Base-by-base conservation (phyloP, 2,888 invertebrate species). In the Hydraecia micacea region DNA sequence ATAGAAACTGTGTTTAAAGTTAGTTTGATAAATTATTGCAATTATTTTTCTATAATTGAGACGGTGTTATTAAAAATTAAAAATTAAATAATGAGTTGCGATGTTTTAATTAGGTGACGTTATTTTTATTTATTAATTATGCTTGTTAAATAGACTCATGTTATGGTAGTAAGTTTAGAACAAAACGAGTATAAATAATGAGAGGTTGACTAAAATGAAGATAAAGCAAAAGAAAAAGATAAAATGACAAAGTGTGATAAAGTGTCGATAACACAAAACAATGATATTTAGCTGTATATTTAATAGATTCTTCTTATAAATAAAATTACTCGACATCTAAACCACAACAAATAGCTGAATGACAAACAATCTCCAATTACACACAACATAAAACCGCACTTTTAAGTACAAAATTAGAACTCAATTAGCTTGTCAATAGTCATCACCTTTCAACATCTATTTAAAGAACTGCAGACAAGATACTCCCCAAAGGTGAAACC, bases 11-110 rank as follows among this genome's bases (percentile, higher is more conserved):
- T 91, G 90, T 93, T 92, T 91, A 93, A 92, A 90, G 87, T 88
- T 92, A 86, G 92, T 90, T 91, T 94, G 93, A 94, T 89, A 91
- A 93, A 94, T 95, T 91, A 91, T 92, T 86, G 89, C 87, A 92
- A 94, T 94, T 91, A 93, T 93, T 91, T 91, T 89, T 91, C 90
- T 88, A 89, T 87, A 87, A 89, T 89, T 87, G 84, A n/a, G 69
- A 81, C 70, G 25, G 42, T 78, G 84, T 86, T 89, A 84, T 87
- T 89, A 52, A 80, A 25, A 83, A 83, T 83, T 77, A 75, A n/a
- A n/a, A n/a, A n/a, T n/a, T n/a, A n/a, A n/a, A 58, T 83, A 62
- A 74, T 84, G 39, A 74, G 69, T 79, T 83, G 80, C 39, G 76
- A 79, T 76, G 58, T 85, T 81, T 80, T 86, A 84, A 83, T 84